Evolutionary conservation across 2,888 invertebrate genomes (phyloP).

Genomic region (Macrophya annulata): DNA sequence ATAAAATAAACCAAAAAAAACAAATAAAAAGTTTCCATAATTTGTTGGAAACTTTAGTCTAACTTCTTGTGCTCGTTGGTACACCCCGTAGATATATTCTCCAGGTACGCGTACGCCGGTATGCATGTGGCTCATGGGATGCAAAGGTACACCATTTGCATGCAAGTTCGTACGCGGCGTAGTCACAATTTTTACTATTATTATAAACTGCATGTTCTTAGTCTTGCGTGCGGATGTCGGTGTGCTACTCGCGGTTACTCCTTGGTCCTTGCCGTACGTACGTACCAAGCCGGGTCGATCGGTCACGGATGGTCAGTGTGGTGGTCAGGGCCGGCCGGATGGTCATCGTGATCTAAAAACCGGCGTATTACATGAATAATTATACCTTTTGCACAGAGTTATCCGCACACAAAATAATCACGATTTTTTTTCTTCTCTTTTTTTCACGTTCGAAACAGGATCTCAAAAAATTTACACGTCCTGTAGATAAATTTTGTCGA

Average conservation of each 20-base stretch:
- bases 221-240: constrained; percentile 66
- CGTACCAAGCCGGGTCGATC: constrained; percentile 30
- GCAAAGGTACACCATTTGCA: constrained; percentile 69
- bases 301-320: constrained; percentile 52
- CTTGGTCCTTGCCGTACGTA: constrained; percentile 13
- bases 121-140: constrained; percentile 38
- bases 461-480: not conserved
- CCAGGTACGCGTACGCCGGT: not conserved
- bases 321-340: constrained; percentile 47
- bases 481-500: not conserved
- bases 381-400: not conserved
- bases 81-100: constrained; percentile 19
- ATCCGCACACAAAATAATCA: not conserved
- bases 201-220: constrained; percentile 72
- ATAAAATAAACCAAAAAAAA: not conserved
- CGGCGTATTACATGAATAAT: constrained; percentile 23
- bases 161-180: constrained; percentile 71
- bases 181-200: constrained; percentile 72
- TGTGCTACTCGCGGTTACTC: constrained; percentile 22
- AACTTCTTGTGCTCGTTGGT: not conserved
- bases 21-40: too few species aligned
- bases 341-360: constrained; percentile 40
- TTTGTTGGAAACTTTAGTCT: not conserved
- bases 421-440: not conserved
- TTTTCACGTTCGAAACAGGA: not conserved